Evolutionary conservation across 2,888 invertebrate genomes (phyloP).

Genomic region (Ornithoptera priamus): DNA sequence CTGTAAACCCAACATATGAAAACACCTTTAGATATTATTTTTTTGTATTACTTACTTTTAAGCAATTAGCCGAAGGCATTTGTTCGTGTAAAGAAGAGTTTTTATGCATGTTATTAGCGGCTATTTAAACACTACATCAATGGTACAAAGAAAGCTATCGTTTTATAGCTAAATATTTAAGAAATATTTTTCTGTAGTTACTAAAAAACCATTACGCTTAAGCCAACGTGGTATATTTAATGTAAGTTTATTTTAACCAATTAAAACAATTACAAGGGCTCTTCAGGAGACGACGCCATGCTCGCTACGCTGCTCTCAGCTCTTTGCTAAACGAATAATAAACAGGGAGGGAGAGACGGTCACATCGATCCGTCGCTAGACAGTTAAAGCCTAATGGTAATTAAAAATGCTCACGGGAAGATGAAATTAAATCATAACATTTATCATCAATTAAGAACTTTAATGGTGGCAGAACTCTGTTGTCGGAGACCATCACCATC

Average conservation of each 20-base stretch:
- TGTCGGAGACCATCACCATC: too few species aligned
- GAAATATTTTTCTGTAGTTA: not conserved
- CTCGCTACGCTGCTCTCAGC: conserved; percentile 9
- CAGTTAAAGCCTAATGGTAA: too few species aligned
- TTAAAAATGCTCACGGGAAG: too few species aligned
- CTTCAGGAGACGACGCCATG: conserved; percentile 10
- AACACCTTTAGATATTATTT: not conserved
- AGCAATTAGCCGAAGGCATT: not conserved
- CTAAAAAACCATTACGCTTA: not conserved
- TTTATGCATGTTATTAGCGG: not conserved
- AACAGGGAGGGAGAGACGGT: conserved; percentile 12
- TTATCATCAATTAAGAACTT: too few species aligned
- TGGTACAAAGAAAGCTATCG: not conserved
- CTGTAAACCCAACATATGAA: too few species aligned
- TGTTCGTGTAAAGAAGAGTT: not conserved
- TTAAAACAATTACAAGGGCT: conserved; percentile 16
- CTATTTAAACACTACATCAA: not conserved
- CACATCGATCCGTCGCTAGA: conserved; percentile 10
- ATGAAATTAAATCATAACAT: too few species aligned
- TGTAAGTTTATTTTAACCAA: conserved; percentile 10
- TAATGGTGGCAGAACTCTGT: too few species aligned
- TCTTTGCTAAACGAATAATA: conserved; percentile 15
- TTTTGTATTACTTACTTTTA: not conserved
- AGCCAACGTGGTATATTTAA: not conserved
- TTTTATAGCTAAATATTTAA: not conserved